Evolutionary conservation across 2,113 vertebrate species (phyloP), one percentile per base, ranked within the genome.

Genomic region (Sturnus vulgaris): DNA sequence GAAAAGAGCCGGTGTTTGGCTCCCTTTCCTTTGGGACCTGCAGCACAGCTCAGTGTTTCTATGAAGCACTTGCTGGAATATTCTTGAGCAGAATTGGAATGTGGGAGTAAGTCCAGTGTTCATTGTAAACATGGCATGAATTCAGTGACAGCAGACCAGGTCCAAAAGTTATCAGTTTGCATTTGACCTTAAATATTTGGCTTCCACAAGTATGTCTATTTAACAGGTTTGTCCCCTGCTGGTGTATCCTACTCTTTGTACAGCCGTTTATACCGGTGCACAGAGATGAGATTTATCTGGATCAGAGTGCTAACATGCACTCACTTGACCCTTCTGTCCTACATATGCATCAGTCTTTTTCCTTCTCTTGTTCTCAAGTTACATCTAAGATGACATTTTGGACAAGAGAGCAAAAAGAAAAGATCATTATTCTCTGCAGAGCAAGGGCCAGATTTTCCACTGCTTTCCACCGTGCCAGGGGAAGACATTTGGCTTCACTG

Each of bases 251-350:
- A 28, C 3, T 66, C 12, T 73, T 47, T 50, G 12, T 37, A 3
- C 24, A n/a, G 47, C 40, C 4, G 1, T 47, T 75, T 47, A 15
- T 47, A 75, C 12, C 40, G 57, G 44, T 0, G 0, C 55, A 78
- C 6, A 73, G 31, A 53, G 15, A 27, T 1, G 7, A 9, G 46
- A 66, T 50, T 39, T n/a, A 15, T 53, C n/a, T 5, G 8, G 19
- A 75, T 88, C 52, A 28, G 24, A 55, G 31, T 3, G n/a, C 22
- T 63, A 63, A 39, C n/a, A 22, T 24, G 52, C 42, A 24, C 21
- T 61, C 28, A 17, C 55, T 82, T 65, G 82, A 75, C 71, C 42
- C 17, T 80, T 61, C 90, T 75, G 20, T 61, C 56, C 80, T 70
- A 18, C 27, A 9, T 21, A 52, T 10, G 71, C n/a, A 57, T 66